Evolutionary conservation across 2,113 vertebrate genomes (phyloP).

Genomic region (Tichodroma muraria): DNA sequence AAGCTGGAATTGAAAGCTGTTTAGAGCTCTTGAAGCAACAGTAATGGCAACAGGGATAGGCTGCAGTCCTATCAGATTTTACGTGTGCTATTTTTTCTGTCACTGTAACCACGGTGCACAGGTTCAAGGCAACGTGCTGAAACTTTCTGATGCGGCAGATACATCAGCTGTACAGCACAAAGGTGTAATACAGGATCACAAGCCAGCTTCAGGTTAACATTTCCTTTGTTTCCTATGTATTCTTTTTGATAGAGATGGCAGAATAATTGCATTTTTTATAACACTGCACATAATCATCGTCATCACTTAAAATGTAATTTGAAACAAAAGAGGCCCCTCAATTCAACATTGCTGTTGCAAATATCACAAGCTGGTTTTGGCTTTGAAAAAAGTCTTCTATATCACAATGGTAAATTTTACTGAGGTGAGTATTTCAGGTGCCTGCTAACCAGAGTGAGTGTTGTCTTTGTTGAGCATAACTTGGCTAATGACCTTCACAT

Average conservation of each 20-base stretch:
- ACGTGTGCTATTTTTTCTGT: neutral
- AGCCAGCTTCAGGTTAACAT: neutral
- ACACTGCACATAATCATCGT: neutral
- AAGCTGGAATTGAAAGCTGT: neutral
- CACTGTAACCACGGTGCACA: neutral
- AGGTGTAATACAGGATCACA: neutral
- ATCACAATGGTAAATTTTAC: neutral
- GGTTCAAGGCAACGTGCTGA: neutral
- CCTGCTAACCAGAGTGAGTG: neutral
- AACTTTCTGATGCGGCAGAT: neutral
- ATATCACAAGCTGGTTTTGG: neutral
- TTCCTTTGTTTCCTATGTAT: neutral
- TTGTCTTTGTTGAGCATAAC: neutral
- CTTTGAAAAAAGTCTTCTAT: neutral
- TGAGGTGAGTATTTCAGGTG: neutral
- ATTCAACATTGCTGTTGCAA: neutral
- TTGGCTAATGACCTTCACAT: neutral
- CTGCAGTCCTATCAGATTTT: constrained; percentile 27
- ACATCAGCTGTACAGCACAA: neutral
- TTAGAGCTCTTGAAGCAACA: constrained; percentile 17
- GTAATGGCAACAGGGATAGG: neutral
- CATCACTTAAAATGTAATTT: neutral
- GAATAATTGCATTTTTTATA: constrained; percentile 10
- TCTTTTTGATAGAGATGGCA: neutral
- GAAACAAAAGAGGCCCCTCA: neutral